phyloP scores from a whole-genome alignment of 2,113 vertebrate genomes.

The Neolamprologus devosi region DNA sequence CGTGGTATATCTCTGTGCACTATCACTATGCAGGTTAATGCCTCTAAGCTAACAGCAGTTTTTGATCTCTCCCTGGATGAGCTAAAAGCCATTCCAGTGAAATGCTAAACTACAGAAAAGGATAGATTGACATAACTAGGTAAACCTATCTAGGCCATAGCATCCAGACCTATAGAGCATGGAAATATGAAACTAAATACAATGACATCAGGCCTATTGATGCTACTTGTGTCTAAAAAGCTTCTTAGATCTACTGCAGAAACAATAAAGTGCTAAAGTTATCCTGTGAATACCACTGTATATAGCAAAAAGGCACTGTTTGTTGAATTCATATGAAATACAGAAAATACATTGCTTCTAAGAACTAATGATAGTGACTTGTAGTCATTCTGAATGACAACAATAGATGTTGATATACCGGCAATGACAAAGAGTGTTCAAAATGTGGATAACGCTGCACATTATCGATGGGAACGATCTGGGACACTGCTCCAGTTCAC shows the following conservation, averaged over 20 bases:
- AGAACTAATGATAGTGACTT: neutral
- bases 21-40: slow-evolving; percentile 13
- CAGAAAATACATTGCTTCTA: neutral
- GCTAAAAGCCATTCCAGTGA: slow-evolving; percentile 2
- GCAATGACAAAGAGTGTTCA: neutral
- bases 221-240: neutral
- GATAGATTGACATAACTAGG: neutral
- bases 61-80: neutral
- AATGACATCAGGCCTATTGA: neutral
- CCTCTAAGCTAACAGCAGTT: neutral
- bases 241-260: neutral
- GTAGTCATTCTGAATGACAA: neutral
- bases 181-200: neutral
- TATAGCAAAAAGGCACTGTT: neutral
- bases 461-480: neutral
- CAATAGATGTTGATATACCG: neutral
- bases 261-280: neutral
- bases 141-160: neutral
- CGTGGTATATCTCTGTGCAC: neutral
- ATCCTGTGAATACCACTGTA: neutral
- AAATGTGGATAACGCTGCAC: neutral
- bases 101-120: slow-evolving; percentile 6
- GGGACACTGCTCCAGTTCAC: neutral
- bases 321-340: neutral
- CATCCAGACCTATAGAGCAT: neutral